Base-by-base conservation (phyloP, 2,797 vertebrate species). In the Phoxinus dragarum region DNA sequence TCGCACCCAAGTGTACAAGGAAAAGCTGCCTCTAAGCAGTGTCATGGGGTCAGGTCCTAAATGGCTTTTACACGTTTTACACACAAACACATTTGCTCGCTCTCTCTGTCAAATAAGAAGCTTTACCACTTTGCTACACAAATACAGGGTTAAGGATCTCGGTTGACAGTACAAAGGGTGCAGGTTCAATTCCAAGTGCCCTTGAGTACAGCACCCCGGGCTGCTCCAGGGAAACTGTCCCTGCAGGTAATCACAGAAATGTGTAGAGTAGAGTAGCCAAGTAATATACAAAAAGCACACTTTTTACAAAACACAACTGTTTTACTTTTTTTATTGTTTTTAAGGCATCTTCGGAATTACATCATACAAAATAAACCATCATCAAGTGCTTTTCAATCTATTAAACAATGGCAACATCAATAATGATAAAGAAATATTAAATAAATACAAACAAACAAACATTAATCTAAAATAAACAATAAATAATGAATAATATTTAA, bases 111-210 rank as follows among this genome's bases (percentile, higher is more conserved):
- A 82, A 36, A 47, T 5, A 11, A 52, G 79, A 54, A 19, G 81
- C 71, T 82, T 82, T 82, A 64, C 54, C 19, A 64, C 40, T 79
- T 79, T 79, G n/a, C 40, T 27, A 64, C 69, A 73, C 81, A 82
- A 72, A 74, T 56, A 71, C 49, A 59, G 49, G 31, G 36, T 81
- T 71, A 81, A 81, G n/a, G 80, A 71, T 9, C 68, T 82, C 3
- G 6, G 49, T 14, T 59, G 52, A 72, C 38, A 71, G 69, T 36
- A 73, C 38, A 73, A 79, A 61, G 56, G 76, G 54, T 64, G 23
- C 76, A 59, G 40, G 52, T 59, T 56, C 21, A 79, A 21, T 34
- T 54, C 40, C 19, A 76, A 52, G 31, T 38, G 68, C 64, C 42
- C 31, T 49, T 69, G 79, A 81, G 31, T 67, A 54, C 64, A 38